Evolutionary conservation across 2,797 vertebrate species (phyloP), one percentile per base, ranked within the genome.

Genomic region (Lycodopsis pacificus): DNA sequence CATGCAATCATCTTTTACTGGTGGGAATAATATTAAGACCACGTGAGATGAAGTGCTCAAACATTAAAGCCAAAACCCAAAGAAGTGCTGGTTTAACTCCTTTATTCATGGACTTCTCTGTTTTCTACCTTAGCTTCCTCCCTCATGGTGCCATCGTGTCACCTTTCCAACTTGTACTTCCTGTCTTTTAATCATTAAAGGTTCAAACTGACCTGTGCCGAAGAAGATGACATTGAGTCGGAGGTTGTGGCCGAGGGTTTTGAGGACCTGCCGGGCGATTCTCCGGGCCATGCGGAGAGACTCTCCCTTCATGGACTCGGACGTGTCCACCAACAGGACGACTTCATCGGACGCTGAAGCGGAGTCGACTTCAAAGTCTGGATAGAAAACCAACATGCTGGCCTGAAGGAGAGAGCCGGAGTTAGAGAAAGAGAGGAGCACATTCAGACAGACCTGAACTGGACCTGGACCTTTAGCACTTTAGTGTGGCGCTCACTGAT

Each of bases 371-470:
- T 87, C 79, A 73, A 97, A 96, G 34, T 96, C 77, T 9, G 96
- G 95, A 63, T 97, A 96, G 91, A 98, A 97, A 40, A 98, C 95
- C 82, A 98, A 85, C 96, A 97, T 97, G 84, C 96, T 97, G 70
- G 96, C 96, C 97, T 98, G 42, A 1, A 76, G 69, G 36, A 72
- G 63, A 49, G 14, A 8, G 13, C 0, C 9, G 6, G 9, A 27
- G 27, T 27, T 27, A 27, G 27, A 27, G 27, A 27, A 27, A 27
- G 27, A 27, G 27, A 27, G 27, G 27, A 27, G 27, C 27, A 27
- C 27, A 27, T 27, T 27, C 27, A 27, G 27, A 27, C 27, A 27
- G 27, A 27, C 27, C 27, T 27, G 27, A 27, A 27, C 27, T 27
- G 27, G 27, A 27, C 27, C 3, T 27, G 27, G 3, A 27, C 27